Evolutionary conservation across 2,888 invertebrate genomes (phyloP), one percentile per base, ranked within the genome.

Genomic region (Smittia aterrima): DNA sequence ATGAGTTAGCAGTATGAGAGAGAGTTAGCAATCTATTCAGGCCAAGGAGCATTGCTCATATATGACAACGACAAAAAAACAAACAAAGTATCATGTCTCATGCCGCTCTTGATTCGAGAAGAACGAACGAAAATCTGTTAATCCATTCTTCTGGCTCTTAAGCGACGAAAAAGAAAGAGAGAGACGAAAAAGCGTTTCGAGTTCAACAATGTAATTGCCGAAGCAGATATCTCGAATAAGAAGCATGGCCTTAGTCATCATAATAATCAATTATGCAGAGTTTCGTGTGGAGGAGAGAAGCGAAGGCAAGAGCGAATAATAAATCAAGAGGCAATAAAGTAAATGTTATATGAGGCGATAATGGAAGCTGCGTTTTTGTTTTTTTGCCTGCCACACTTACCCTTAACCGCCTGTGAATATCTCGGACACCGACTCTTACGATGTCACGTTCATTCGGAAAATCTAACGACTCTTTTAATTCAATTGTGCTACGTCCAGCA

Each of bases 371-470:
- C n/a, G n/a, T n/a, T 32, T 32, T 32, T 32, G 9, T 32, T 16
- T 53, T 53, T 18, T 54, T 16, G 22, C 18, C 18, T 54, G 16
- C 1, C 18, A 24, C 20, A 27, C 24, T 87, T 83, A 93, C 93
- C 86, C 92, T 88, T 75, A 93, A 85, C 78, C 92, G 88, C 72
- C 92, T 86, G 81, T 93, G 92, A 77, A 94, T 90, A 82, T 94
- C 93, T 77, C 93, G 86, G 79, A 92, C 88, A 27, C 93, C 93
- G 76, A 93, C 86, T 78, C 93, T 86, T 78, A 90, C 88, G 32
- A 90, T 82, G 78, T 91, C 89, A 75, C 89, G 85, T 81, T 92
- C 90, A 81, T 87, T 86, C 0, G 93, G 93, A 77, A 93, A 82
- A 75, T 87, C 87, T 78, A 92, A 84, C 7, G 89, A 87, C 74